Conservation (phyloP, 2,113 vertebrate genomes). For the Meriones unguiculatus region DNA sequence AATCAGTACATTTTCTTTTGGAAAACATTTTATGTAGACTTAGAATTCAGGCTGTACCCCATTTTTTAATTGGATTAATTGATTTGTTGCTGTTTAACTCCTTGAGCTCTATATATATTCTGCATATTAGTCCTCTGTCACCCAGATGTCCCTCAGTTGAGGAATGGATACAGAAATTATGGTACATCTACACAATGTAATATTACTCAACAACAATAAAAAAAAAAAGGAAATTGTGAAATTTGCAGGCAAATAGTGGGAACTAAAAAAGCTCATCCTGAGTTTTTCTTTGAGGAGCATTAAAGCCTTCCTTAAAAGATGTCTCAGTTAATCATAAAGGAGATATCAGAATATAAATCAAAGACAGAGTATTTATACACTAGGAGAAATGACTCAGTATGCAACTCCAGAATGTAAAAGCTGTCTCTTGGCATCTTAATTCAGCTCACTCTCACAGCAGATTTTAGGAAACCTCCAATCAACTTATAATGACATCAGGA, state of each 20-base stretch:
- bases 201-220: too few species aligned
- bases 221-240: too few species aligned
- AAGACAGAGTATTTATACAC: not conserved
- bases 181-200: too few species aligned
- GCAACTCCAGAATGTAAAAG: not conserved
- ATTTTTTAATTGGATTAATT: too few species aligned
- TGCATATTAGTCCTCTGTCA: too few species aligned
- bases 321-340: not conserved
- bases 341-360: not conserved
- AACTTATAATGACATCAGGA: not conserved
- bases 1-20: not conserved
- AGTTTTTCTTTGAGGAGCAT: not conserved
- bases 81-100: too few species aligned
- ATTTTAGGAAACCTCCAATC: not conserved
- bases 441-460: fast-evolving
- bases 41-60: not conserved
- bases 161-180: too few species aligned
- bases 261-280: too few species aligned
- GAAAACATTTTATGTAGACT: not conserved
- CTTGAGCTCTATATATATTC: too few species aligned
- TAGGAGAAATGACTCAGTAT: not conserved
- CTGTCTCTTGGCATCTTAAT: not conserved
- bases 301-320: not conserved
- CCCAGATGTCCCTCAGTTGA: too few species aligned
- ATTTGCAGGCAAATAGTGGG: too few species aligned